phyloP scores from a whole-genome alignment of 1,140 invertebrate species.

The Drosophila cardini region DNA sequence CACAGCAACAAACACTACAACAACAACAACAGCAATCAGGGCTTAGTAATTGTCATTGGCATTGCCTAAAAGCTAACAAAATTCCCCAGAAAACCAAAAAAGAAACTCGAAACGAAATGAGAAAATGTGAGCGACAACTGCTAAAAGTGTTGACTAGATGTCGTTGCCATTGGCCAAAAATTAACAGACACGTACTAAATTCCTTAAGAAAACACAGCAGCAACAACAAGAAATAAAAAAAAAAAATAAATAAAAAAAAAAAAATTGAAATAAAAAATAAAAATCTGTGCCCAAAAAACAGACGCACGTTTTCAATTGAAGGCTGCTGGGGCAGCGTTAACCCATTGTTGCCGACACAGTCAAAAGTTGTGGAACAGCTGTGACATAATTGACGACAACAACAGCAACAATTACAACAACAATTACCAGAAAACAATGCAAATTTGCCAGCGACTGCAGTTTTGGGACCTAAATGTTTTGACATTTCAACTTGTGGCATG shows the following conservation, averaged over 20 bases:
- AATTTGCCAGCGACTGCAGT: constrained; percentile 44
- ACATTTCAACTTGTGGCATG: constrained; percentile 61
- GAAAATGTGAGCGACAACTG: constrained; percentile 3
- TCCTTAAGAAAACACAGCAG: constrained; percentile 60
- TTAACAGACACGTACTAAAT: constrained; percentile 69
- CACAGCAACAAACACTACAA: constrained; percentile 4
- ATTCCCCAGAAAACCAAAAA: constrained; percentile 39
- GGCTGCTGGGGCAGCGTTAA: constrained; percentile 58
- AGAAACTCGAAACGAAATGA: background rate
- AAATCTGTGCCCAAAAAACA: constrained; percentile 44
- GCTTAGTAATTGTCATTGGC: constrained; percentile 55
- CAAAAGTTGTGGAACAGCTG: constrained; percentile 30
- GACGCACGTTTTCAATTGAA: constrained; percentile 52
- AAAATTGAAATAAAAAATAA: background rate
- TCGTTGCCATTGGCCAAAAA: constrained; percentile 52
- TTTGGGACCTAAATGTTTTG: constrained; percentile 55
- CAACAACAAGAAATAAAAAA: constrained; percentile 11
- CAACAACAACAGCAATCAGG: constrained; percentile 10
- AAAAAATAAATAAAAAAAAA: constrained; percentile 18
- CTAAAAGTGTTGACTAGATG: constrained; percentile 10
- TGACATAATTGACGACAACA: constrained; percentile 41
- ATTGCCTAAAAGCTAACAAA: constrained; percentile 38
- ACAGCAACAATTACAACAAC: constrained; percentile 14
- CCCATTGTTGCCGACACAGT: constrained; percentile 67
- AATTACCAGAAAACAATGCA: constrained; percentile 47